phyloP scores from a whole-genome alignment of 2,113 vertebrate genomes.

The Picathartes gymnocephalus region DNA sequence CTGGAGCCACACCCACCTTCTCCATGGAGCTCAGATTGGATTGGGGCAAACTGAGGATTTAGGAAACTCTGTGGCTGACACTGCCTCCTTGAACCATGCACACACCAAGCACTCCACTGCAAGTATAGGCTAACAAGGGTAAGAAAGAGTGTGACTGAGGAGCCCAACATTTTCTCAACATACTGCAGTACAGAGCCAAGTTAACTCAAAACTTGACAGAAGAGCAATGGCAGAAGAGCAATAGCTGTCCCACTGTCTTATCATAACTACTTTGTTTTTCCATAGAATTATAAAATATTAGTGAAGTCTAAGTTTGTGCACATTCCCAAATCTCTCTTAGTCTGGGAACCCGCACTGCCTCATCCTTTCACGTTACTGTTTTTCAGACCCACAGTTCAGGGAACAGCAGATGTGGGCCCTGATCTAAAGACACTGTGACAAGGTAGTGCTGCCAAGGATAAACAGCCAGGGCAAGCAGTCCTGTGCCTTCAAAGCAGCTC shows the following conservation, averaged over 20 bases:
- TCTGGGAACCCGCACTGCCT: accelerated
- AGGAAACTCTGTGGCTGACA: neutral
- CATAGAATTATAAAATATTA: neutral
- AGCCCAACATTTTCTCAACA: neutral
- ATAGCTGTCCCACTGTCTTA: neutral
- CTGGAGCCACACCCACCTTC: neutral
- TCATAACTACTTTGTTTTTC: neutral
- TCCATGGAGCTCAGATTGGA: neutral
- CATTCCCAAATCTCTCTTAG: neutral
- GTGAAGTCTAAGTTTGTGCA: neutral
- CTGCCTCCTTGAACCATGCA: neutral
- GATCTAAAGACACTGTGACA: neutral
- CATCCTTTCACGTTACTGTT: neutral
- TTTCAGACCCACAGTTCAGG: neutral
- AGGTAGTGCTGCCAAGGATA: neutral
- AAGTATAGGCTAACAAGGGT: neutral
- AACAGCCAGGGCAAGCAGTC: neutral
- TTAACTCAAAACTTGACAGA: neutral
- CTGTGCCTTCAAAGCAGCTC: neutral
- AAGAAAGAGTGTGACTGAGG: neutral
- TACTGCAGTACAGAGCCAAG: neutral
- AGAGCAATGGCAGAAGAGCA: neutral
- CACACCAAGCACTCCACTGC: neutral
- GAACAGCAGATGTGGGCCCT: accelerated
- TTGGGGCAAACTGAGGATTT: neutral